phyloP scores from a whole-genome alignment of 2,113 vertebrate species.

The Apus apus region DNA sequence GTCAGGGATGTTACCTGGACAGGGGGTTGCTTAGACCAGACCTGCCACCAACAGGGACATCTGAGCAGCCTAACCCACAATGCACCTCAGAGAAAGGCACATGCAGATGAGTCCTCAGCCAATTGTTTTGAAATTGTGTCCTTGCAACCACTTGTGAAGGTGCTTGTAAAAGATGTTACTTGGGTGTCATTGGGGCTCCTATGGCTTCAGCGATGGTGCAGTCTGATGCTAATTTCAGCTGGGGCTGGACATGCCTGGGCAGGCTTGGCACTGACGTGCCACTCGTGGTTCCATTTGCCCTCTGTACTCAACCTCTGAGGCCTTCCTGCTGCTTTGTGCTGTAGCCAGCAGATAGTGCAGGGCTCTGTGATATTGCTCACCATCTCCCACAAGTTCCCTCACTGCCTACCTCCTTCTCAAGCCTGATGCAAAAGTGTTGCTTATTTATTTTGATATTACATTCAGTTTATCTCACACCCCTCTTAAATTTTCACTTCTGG shows the following conservation, averaged over 20 bases:
- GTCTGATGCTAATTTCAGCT: background rate
- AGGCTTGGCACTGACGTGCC: background rate
- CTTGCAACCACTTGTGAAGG: background rate
- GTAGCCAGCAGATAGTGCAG: background rate
- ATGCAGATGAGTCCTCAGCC: background rate
- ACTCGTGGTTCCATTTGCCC: background rate
- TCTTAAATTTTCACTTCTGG: background rate
- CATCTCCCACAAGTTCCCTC: background rate
- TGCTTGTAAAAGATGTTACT: background rate
- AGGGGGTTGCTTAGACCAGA: background rate
- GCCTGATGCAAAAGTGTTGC: background rate
- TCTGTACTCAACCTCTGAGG: background rate
- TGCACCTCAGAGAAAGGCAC: background rate
- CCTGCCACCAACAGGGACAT: background rate
- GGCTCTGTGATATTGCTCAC: background rate
- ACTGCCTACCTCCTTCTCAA: background rate
- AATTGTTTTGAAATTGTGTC: background rate
- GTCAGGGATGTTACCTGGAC: background rate
- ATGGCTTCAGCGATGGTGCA: rapidly evolving
- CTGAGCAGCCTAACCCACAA: background rate
- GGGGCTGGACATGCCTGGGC: background rate
- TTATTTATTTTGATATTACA: background rate
- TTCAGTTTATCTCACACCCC: background rate
- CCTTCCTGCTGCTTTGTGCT: rapidly evolving
- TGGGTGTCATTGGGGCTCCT: background rate